These are phyloP conservation scores for Horisme vitalbata DNA, from an alignment of 2,888 invertebrate species.

Conservation along the genomic window DNA sequence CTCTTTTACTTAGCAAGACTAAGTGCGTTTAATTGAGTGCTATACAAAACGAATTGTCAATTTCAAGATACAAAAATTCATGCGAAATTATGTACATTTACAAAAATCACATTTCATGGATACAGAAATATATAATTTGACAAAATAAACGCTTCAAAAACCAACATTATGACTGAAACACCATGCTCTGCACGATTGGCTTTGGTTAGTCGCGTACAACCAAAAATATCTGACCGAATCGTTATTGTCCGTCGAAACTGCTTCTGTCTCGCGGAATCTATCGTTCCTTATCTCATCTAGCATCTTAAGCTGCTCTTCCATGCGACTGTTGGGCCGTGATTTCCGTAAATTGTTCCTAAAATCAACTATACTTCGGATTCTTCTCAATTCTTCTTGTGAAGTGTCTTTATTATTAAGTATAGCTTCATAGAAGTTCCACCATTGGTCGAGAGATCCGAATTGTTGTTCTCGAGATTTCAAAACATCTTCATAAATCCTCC, in stretches of 20 bases:
- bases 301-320: constrained; percentile 70
- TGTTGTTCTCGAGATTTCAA: constrained; percentile 69
- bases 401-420: constrained; percentile 59
- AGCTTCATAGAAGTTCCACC: constrained; percentile 76
- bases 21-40: too few species aligned
- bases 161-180: constrained; percentile 27
- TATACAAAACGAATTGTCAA: too few species aligned
- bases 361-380: constrained; percentile 55
- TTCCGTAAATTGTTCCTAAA: constrained; percentile 47
- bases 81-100: too few species aligned
- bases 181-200: constrained; percentile 29
- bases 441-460: constrained; percentile 75
- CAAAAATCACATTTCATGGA: too few species aligned
- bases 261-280: constrained; percentile 64
- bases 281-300: constrained; percentile 65
- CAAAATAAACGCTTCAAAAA: constrained; percentile 2
- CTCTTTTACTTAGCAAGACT: neutral
- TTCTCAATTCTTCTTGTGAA: constrained; percentile 53
- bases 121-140: too few species aligned
- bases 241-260: constrained; percentile 53
- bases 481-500: constrained; percentile 75
- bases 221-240: constrained; percentile 70
- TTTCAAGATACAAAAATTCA: too few species aligned
- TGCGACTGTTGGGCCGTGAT: constrained; percentile 59
- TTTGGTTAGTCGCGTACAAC: constrained; percentile 36